Base-by-base conservation (phyloP, 2,888 invertebrate genomes). In the Pantelozetes paolii region DNA sequence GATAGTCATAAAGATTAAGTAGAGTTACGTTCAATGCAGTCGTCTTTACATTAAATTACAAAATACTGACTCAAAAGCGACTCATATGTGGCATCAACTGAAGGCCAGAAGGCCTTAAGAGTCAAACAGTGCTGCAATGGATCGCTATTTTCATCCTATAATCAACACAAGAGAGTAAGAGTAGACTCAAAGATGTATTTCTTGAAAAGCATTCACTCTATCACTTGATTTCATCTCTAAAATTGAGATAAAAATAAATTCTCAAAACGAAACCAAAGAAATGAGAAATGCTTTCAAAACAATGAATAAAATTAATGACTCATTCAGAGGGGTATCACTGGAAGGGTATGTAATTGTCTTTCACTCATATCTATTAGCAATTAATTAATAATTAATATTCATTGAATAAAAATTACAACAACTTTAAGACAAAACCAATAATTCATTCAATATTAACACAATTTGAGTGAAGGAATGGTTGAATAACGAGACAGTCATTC, bases 1-100 rank as follows among this genome's bases (percentile, higher is more conserved):
- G 67, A 67, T 23, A 36, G 67, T 28, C 40, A 67, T 67, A 67
- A 67, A 67, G 67, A 67, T 67, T 67, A 67, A 67, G 67, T 67
- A 67, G 36, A 40, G 67, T 67, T 67, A 67, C 67, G 67, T 40
- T 67, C 36, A 20, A 18, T 8, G 11, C 36, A 36, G 5, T 50
- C 5, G 18, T 50, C 15, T 50, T 50, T 11, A 50, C 20, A 20
- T 20, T 50, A 62, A 62, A 36, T 62, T 62, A 62, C 32, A 62
- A 62, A 62, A 62, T 62, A 62, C 32, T 30, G 54, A 54, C 54
- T 54, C 26, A 62, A 62, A 62, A 32, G 13, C 28, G 59, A 28
- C 62, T 28, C 32, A 62, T 54, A 23, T 54, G 23, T 54, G 54
- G 20, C 26, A 26, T 54, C 23, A 48, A 54, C 9, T 32, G 62